A percentile compares a stretch with the other conserved stretches of the same genome.
These are phyloP conservation scores for Mesorhabditis spiculigera DNA, from an alignment of 2,888 invertebrate species.

Conservation along the genomic window DNA sequence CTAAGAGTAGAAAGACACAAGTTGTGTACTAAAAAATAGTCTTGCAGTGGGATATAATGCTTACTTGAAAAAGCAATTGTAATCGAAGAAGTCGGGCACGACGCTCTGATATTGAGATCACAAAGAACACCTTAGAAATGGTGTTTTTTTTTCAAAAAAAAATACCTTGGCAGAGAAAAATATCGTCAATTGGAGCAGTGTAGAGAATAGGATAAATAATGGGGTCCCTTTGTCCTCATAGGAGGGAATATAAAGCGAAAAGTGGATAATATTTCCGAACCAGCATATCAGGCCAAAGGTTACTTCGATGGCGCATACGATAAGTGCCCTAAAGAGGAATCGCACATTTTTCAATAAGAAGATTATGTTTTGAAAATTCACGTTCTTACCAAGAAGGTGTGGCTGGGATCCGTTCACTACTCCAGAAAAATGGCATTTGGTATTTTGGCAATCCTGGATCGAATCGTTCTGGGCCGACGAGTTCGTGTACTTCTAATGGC, in stretches of 20 bases:
- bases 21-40: constrained; percentile 41
- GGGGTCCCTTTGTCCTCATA: constrained; percentile 43
- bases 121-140: constrained; percentile 45
- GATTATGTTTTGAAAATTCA: background rate
- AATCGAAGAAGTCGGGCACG: constrained; percentile 46
- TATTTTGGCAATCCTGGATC: constrained; percentile 26
- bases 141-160: background rate
- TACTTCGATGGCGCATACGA: constrained; percentile 51
- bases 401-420: constrained; percentile 42
- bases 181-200: constrained; percentile 47
- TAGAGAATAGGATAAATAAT: constrained; percentile 43
- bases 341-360: background rate
- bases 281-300: constrained; percentile 47
- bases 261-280: constrained; percentile 48
- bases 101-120: constrained; percentile 50
- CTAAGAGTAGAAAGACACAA: constrained; percentile 55
- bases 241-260: constrained; percentile 40
- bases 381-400: constrained; percentile 49
- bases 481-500: constrained; percentile 54
- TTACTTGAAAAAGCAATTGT: constrained; percentile 50
- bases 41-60: background rate
- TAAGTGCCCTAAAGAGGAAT: constrained; percentile 44
- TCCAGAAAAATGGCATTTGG: constrained; percentile 54
- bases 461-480: constrained; percentile 52
- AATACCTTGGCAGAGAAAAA: constrained; percentile 54